phyloP scores from a whole-genome alignment of 2,888 invertebrate genomes.

The Melinopterus prodromus region DNA sequence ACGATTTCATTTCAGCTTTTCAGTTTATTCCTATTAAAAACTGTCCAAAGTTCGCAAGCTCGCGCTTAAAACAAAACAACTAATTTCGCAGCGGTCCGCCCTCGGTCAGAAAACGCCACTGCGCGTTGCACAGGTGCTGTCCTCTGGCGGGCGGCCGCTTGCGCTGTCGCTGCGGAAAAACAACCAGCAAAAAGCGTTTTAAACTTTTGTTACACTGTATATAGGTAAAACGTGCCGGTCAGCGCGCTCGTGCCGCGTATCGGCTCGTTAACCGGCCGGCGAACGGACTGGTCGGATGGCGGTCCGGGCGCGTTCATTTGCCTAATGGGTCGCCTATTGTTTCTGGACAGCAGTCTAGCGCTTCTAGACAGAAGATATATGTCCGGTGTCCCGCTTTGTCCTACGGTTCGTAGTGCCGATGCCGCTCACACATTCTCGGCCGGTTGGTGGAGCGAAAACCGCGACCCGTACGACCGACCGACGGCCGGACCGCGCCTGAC shows the following conservation, averaged over 20 bases:
- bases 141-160: slow-evolving; percentile 29
- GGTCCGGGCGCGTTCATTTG: slow-evolving; percentile 57
- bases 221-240: slow-evolving; percentile 50
- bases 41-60: too few species aligned
- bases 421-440: slow-evolving; percentile 42
- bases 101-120: neutral
- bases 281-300: slow-evolving; percentile 44
- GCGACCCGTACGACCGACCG: slow-evolving; percentile 7
- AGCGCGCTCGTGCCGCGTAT: slow-evolving; percentile 35
- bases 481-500: slow-evolving; percentile 35
- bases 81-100: too few species aligned
- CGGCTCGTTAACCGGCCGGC: slow-evolving; percentile 30
- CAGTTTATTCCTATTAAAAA: too few species aligned
- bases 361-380: slow-evolving; percentile 57
- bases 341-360: slow-evolving; percentile 58
- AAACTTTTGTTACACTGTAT: slow-evolving; percentile 53
- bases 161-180: slow-evolving; percentile 13
- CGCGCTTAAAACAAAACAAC: too few species aligned
- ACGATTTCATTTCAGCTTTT: too few species aligned
- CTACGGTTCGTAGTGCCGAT: slow-evolving; percentile 44
- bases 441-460: too few species aligned
- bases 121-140: slow-evolving; percentile 46
- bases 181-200: slow-evolving; percentile 27
- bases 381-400: slow-evolving; percentile 50
- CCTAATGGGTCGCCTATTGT: slow-evolving; percentile 61